Evolutionary conservation across 2,113 vertebrate genomes (phyloP), one percentile per base, ranked within the genome.

Genomic region (Pipa parva): DNA sequence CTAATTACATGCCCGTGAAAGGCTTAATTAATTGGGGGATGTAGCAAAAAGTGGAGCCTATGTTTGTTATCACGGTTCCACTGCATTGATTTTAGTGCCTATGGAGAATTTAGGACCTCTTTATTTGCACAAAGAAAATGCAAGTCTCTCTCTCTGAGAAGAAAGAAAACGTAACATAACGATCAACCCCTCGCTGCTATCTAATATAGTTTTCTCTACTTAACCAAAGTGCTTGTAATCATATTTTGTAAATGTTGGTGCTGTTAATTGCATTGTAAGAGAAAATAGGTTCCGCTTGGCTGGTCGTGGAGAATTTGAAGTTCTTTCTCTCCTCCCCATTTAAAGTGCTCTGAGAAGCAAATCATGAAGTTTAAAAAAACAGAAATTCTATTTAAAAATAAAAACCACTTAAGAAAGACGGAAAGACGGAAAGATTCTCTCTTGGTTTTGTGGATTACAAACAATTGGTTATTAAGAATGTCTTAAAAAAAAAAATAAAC

Each of bases 181-280:
- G 93, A 94, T 94, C 94, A 95, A 97, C 93, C 95, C 95, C 95
- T 96, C 89, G 93, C 97, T 97, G 97, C 93, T 97, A 95, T 93
- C 95, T 98, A 97, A 99, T 98, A 97, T 95, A 91, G 90, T 92
- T 93, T 92, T 90, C 89, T 92, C 91, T 89, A 94, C 93, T 95
- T 95, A 92, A 91, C 92, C 90, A 95, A 97, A 97, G 94, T 92
- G 91, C 91, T 92, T 93, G 93, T 97, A 98, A 97, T 97, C 93
- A 97, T 99, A 98, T 98, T 95, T 95, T 95, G 95, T 97, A 97
- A 98, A 98, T 98, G 95, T 95, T 95, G 92, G 91, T 82, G 92
- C 90, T 78, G 89, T 96, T 98, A 99, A 99, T 98, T 99, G 96
- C 92, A 91, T 95, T 89, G 92, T 90, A 92, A 97, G 88, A 81